phyloP scores from a whole-genome alignment of 1,140 invertebrate species.

The Dreissena polymorpha region DNA sequence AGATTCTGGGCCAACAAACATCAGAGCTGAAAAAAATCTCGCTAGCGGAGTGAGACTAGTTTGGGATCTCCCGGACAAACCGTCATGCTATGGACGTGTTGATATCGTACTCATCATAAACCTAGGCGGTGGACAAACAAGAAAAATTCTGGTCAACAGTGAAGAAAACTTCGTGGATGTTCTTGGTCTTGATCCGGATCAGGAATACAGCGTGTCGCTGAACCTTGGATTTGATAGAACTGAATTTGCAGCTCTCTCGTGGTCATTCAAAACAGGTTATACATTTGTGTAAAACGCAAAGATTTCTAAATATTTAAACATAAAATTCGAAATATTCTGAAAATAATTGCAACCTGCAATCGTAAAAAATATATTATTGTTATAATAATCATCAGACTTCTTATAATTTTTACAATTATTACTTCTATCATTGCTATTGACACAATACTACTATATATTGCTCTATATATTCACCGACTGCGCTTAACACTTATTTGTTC shows the following conservation, averaged over 20 bases:
- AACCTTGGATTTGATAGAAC: conserved; percentile 15
- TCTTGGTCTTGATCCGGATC: conserved; percentile 17
- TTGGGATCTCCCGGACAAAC: conserved; percentile 34
- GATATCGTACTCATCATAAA: conserved; percentile 3
- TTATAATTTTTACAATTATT: too few species aligned
- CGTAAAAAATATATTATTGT: too few species aligned
- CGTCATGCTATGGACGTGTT: conserved; percentile 32
- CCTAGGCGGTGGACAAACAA: conserved; percentile 1
- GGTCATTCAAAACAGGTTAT: conserved; percentile 27
- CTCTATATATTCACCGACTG: too few species aligned
- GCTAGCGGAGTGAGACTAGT: conserved; percentile 21
- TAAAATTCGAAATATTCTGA: too few species aligned
- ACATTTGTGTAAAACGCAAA: too few species aligned
- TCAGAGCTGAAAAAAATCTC: conserved; percentile 31
- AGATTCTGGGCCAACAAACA: conserved; percentile 47
- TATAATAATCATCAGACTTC: too few species aligned
- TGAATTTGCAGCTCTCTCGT: conserved; percentile 21
- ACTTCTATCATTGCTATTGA: too few species aligned
- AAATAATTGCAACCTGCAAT: too few species aligned
- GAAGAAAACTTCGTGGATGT: conserved; percentile 29
- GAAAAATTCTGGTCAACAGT: not conserved
- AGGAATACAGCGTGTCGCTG: conserved; percentile 22
- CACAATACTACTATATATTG: too few species aligned
- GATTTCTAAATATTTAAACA: too few species aligned
- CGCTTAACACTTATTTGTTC: too few species aligned